Base-by-base conservation (phyloP, 1,140 invertebrate genomes). In the Goniozus legneri region DNA sequence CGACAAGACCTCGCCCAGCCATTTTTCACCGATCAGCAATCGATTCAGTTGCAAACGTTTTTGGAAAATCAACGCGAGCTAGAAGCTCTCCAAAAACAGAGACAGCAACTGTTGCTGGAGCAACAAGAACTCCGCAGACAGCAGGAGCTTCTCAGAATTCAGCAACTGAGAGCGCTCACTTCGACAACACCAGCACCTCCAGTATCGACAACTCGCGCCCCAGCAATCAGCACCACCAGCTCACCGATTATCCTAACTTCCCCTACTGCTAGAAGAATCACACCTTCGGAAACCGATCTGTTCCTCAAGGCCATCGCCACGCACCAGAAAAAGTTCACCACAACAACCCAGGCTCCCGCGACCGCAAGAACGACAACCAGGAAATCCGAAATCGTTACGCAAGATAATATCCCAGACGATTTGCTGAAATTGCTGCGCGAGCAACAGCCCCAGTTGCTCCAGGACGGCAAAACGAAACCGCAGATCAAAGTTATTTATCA, bases 51-150 rank as follows among this genome's bases (percentile, higher is more conserved):
- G 0, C 77, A 79, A 48, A 73, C 77, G 3, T 80, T 77, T 38
- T 75, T 81, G 24, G 81, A 84, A 60, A 83, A 85, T 59, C 79
- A 85, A 54, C 80, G 82, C 4, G 79, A 85, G 51, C 64, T 82
- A 48, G 82, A 83, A 56, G 56, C 79, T 2, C 34, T 75, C 0
- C 64, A 72, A 32, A 65, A 72, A 2, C 75, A 77, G 32, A 48
- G 65, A 8, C 68, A 76, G 19, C 70, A 73, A 14, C 45, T 76
- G 19, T 49, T 76, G 12, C 19, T 64, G 8, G 71, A 77, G 22
- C 71, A 75, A 14, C 71, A 73, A 16, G 72, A 75, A 27, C 16
- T 75, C 1, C 62, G 64, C n/a, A 67, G 66, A 10, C 72, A 75
- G 8, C 72, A 74, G 24, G 73, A 62, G 63, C 65, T 41, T 61